Conservation (phyloP, 2,797 vertebrate genomes). For the Diplodus puntazzo region DNA sequence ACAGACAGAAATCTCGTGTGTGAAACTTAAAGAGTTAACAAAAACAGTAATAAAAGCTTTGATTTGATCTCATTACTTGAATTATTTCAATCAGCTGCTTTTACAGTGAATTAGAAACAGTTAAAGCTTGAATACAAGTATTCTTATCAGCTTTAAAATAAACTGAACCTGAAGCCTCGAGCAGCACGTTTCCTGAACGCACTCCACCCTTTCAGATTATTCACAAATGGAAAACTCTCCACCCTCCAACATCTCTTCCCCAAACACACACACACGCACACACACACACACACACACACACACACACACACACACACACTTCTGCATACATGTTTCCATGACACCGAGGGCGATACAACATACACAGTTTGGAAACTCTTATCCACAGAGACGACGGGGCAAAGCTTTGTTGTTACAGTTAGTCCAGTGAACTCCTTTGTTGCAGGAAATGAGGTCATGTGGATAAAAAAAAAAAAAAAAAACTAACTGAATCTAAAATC, state of each 20-base stretch:
- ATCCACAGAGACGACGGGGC: conserved; percentile 39
- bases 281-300: conserved; percentile 10
- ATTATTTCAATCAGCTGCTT: conserved; percentile 9
- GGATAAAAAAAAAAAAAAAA: conserved; percentile 50
- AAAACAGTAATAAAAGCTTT: not conserved
- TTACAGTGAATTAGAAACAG: not conserved
- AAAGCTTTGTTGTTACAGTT: conserved; percentile 76
- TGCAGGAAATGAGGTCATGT: conserved; percentile 76
- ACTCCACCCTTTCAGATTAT: conserved; percentile 47
- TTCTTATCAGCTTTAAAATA: conserved; percentile 42
- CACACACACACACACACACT: conserved; percentile 30
- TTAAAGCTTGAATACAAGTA: not conserved
- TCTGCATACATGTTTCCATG: conserved; percentile 66
- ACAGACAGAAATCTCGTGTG: too few species aligned
- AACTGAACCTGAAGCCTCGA: conserved; percentile 44
- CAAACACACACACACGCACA: conserved; percentile 22
- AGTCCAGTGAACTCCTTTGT: conserved; percentile 48
- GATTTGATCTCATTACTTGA: conserved; percentile 4
- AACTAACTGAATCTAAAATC: conserved; percentile 24
- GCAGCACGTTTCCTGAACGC: conserved; percentile 27
- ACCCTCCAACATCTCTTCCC: conserved; percentile 3
- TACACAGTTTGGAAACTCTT: conserved; percentile 67
- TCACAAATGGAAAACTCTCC: conserved; percentile 47
- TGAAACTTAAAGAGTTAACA: not conserved
- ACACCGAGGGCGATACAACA: conserved; percentile 19